A percentile compares a stretch with the other conserved stretches of the same genome.
Conservation (phyloP, 2,797 vertebrate species). For the Morelia viridis region DNA sequence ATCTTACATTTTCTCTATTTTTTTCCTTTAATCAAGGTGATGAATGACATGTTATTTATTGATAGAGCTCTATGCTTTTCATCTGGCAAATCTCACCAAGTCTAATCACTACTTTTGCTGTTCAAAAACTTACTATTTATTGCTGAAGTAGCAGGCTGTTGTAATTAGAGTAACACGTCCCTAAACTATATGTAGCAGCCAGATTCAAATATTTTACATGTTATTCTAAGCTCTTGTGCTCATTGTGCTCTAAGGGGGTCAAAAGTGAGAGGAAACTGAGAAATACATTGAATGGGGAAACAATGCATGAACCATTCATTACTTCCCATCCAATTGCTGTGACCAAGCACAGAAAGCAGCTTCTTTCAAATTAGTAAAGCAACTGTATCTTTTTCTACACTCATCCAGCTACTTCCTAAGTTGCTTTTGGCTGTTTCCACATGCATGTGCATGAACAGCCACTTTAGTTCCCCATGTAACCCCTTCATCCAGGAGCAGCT, state of each 20-base stretch:
- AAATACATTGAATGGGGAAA: background rate
- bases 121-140: constrained; percentile 11
- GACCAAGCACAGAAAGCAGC: background rate
- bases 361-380: background rate
- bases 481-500: background rate
- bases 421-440: background rate
- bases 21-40: constrained; percentile 39
- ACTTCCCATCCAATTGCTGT: background rate
- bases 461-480: background rate
- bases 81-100: constrained; percentile 50
- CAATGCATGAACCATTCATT: background rate
- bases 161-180: background rate
- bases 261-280: background rate
- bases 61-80: constrained; percentile 35
- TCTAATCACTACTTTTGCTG: constrained; percentile 1
- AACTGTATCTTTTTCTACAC: background rate
- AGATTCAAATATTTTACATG: background rate
- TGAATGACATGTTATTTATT: constrained; percentile 57
- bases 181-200: background rate
- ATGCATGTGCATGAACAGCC: background rate
- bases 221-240: background rate
- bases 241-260: background rate
- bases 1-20: constrained; percentile 47
- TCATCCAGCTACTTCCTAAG: background rate
- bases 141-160: constrained; percentile 30